Percentiles rank a stretch among this genome's conserved stretches.
Evolutionary conservation across 2,888 invertebrate species (phyloP).

Genomic region (Phortica magna): DNA sequence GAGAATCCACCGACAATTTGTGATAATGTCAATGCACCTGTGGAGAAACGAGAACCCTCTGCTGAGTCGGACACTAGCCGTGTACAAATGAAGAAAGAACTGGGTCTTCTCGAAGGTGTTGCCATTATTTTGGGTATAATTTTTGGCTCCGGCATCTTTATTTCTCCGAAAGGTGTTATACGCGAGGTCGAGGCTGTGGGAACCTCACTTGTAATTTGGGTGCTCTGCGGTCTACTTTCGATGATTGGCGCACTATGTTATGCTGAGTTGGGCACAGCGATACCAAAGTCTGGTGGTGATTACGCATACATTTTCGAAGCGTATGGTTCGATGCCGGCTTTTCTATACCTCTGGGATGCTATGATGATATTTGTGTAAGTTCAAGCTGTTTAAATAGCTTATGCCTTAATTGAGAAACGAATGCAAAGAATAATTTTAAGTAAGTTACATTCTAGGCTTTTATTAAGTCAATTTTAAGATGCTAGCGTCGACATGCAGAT

Average conservation of each 20-base stretch:
- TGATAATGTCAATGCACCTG: conserved; percentile 21
- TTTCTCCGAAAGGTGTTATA: conserved; percentile 96
- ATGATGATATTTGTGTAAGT: conserved; percentile 96
- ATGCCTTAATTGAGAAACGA: not conserved
- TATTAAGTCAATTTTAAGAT: too few relatives aligned
- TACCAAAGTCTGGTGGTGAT: conserved; percentile 97
- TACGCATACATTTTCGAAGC: conserved; percentile 97
- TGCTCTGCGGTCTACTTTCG: conserved; percentile 91
- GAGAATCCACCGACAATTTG: conserved; percentile 58
- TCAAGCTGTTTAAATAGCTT: not conserved
- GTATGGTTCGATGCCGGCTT: conserved; percentile 93
- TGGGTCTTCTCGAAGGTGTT: conserved; percentile 93
- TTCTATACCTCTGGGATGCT: conserved; percentile 98
- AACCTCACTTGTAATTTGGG: conserved; percentile 92
- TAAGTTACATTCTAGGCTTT: not conserved
- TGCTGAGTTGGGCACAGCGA: conserved; percentile 90
- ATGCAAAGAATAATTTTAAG: not conserved
- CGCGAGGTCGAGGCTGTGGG: conserved; percentile 94
- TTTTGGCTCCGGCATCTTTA: conserved; percentile 97
- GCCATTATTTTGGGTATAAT: conserved; percentile 96
- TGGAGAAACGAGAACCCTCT: conserved; percentile 59
- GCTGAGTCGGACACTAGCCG: conserved; percentile 68
- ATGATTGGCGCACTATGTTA: conserved; percentile 97
- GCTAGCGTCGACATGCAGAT: too few relatives aligned
- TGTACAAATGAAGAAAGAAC: conserved; percentile 91